Base-by-base conservation (phyloP, 1,140 invertebrate species). In the Medauroidea extradentata region DNA sequence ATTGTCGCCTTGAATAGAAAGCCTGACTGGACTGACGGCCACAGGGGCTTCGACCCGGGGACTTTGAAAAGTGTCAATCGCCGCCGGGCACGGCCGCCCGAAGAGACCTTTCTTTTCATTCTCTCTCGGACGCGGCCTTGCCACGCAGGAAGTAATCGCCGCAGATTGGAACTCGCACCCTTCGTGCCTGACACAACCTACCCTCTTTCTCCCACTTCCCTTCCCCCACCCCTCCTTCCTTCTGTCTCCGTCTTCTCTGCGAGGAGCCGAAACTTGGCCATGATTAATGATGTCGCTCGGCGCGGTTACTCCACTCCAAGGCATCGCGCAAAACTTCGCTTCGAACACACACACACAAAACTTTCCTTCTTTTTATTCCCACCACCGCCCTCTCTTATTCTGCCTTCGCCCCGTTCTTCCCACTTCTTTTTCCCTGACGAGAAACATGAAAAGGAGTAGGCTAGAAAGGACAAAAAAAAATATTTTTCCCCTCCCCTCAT, bases 221-320 rank as follows among this genome's bases (percentile, higher is more conserved):
- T 14, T 23, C 46, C 46, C 46, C 21, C 46, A 16, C 46, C 27
- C 29, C 29, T 11, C 29, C 29, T 34, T 34, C 29, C 29, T 4
- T 34, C 29, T 34, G 29, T 11, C 5, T 34, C 29, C 11, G 4
- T 34, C 29, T 34, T 11, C 29, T 11, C 29, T 11, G 29, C 29
- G 29, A 34, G 29, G 29, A 34, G 80, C 80, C 76, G 78, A 82
- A 81, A 81, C 78, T 79, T 77, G 66, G 73, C 73, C 77, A 80
- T 81, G 79, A 82, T 82, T 82, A 82, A 81, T 82, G 80, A 77
- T 80, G 73, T 74, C 75, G 76, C 66, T 69, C 73, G 65, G 70
- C 67, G 70, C 71, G 74, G 77, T 77, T 73, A 77, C 75, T 75
- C 75, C 76, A 76, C 75, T 75, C 66, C 65, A 66, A 69, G 62